Conservation (phyloP, 1,140 invertebrate genomes). For the Procambarus virginalis region DNA sequence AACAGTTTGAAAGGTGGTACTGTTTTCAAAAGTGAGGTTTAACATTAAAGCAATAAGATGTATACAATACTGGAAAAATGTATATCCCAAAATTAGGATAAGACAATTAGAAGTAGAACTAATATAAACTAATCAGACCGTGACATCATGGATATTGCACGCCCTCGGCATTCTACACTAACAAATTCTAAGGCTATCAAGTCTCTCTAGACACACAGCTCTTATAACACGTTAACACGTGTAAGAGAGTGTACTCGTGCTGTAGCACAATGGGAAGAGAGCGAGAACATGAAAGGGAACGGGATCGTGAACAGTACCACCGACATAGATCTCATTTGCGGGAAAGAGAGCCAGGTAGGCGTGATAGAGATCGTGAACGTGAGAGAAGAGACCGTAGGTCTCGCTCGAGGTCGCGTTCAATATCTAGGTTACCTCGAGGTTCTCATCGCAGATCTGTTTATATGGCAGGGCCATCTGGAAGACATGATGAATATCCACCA, state of each 20-base stretch:
- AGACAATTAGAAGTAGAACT: no score
- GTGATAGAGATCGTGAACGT: constrained; percentile 10
- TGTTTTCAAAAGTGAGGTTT: no score
- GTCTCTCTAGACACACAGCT: no score
- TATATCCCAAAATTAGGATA: no score
- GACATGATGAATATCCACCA: constrained; percentile 29
- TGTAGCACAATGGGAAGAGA: neutral
- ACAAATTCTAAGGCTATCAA: no score
- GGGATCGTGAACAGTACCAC: neutral
- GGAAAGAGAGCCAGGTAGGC: constrained; percentile 8
- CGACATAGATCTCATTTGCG: constrained; percentile 26
- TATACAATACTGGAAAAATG: no score
- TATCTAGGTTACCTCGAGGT: constrained; percentile 26
- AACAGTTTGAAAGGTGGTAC: no score
- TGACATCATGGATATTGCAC: no score
- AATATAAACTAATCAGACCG: no score
- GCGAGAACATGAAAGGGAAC: neutral
- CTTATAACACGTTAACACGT: no score
- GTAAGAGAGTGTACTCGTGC: neutral
- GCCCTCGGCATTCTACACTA: no score
- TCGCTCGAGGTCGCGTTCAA: constrained; percentile 34
- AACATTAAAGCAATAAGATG: no score
- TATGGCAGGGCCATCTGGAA: constrained; percentile 40
- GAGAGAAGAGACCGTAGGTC: constrained; percentile 21
- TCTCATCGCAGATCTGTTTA: constrained; percentile 10